Conservation (phyloP, 2,888 invertebrate species). For the Iselma pallidipennis region DNA sequence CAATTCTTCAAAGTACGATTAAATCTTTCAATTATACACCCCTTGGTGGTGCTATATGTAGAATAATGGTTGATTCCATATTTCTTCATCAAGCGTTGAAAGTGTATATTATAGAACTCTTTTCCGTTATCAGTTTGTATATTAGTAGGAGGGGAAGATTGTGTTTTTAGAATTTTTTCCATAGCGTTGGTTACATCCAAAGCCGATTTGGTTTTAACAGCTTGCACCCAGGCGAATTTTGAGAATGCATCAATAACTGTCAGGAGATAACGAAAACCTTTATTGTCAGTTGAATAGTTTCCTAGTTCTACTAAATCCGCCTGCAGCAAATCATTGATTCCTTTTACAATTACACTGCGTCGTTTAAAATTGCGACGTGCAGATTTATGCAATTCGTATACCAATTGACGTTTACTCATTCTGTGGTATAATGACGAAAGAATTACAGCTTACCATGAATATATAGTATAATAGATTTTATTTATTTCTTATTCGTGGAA, state of each 20-base stretch:
- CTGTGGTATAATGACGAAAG: neutral
- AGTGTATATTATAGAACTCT: slow-evolving; percentile 36
- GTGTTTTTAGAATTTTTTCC: slow-evolving; percentile 13
- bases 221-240: slow-evolving; percentile 49
- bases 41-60: slow-evolving; percentile 17
- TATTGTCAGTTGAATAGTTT: slow-evolving; percentile 42
- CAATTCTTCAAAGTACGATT: slow-evolving; percentile 13
- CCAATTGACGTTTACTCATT: slow-evolving; percentile 19
- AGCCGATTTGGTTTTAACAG: slow-evolving; percentile 45
- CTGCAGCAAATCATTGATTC: slow-evolving; percentile 53
- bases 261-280: slow-evolving; percentile 44
- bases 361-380: slow-evolving; percentile 48
- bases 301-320: slow-evolving; percentile 51
- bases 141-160: slow-evolving; percentile 24
- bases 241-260: slow-evolving; percentile 51
- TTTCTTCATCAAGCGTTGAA: slow-evolving; percentile 20
- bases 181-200: slow-evolving; percentile 36
- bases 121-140: slow-evolving; percentile 42
- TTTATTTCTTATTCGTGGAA: too few species aligned
- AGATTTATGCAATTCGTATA: slow-evolving; percentile 47
- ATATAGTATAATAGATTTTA: too few species aligned
- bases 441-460: too few species aligned
- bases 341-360: slow-evolving; percentile 44
- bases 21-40: slow-evolving; percentile 19
- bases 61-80: slow-evolving; percentile 21